Conservation (phyloP, 2,113 vertebrate genomes). For the Jacana jacana region DNA sequence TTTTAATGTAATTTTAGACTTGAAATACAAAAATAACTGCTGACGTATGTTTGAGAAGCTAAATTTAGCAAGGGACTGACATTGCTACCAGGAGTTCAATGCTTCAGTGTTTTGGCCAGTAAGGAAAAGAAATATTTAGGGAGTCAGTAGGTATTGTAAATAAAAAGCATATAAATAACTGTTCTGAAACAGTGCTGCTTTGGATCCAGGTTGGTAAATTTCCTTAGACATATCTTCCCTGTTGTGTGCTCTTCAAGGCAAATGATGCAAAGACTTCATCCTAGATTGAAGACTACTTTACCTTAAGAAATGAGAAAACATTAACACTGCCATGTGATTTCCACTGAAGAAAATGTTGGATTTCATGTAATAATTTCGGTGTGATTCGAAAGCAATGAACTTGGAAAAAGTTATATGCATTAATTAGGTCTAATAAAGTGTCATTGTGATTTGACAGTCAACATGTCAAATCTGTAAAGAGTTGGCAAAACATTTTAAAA, state of each 20-base stretch:
- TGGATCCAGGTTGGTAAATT: background rate
- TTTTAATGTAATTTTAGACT: background rate
- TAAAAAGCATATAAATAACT: background rate
- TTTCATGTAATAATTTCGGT: background rate
- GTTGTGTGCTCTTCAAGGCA: background rate
- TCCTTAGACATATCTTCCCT: background rate
- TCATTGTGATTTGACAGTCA: background rate
- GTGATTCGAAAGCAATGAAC: background rate
- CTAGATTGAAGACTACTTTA: background rate
- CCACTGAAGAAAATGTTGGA: background rate
- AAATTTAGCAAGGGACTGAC: background rate
- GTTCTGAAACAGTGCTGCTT: background rate
- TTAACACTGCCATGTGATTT: background rate
- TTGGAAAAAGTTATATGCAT: background rate
- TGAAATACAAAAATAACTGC: background rate
- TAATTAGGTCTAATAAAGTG: background rate
- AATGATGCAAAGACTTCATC: background rate
- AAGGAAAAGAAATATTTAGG: background rate
- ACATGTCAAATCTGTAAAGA: background rate
- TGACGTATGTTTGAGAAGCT: background rate
- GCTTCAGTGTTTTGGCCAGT: background rate
- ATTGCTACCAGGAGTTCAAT: background rate
- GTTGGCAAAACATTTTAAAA: background rate
- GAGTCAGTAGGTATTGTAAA: background rate
- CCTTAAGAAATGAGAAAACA: background rate